Base-by-base conservation (phyloP, 2,113 vertebrate species). In the Hemicordylus capensis region DNA sequence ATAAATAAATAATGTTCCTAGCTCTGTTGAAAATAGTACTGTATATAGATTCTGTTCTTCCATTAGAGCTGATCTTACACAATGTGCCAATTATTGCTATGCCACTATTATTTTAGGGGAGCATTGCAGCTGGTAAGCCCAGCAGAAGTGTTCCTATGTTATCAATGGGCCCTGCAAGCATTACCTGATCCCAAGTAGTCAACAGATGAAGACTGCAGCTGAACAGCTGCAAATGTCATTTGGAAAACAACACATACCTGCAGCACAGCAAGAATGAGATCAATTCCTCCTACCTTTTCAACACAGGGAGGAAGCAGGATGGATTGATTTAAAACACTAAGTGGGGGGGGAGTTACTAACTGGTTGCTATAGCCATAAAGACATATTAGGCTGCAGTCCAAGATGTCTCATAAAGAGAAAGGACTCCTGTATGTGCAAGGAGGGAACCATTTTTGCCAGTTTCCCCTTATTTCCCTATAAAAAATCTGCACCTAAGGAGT, bases 51-150 rank as follows among this genome's bases (percentile, higher is more conserved):
- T 64, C 20, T 26, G 66, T 0, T 46, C 24, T n/a, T 51, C 56
- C 48, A 31, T 14, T 85, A 88, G 64, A 78, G 51, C 44, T 20
- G 63, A 79, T 46, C 0, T 15, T 24, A 24, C 74, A 54, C 85
- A 89, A 88, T 0, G 1, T 24, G 39, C 28, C 73, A 6, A 37
- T 85, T 83, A 87, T 58, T 75, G 82, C 77, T 3, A 85, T 85
- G 7, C 22, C 14, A 63, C 1, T 34, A 34, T 58, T 26, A 39
- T 61, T 91, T 85, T 76, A 73, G 82, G 31, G 14, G 87, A 54
- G 73, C 77, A 66, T 0, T 48, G 89, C 84, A 92, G 85, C 77
- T 84, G 87, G 54, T 19, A 79, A 83, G 42, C 1, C 42, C 70
- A 54, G 44, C 42, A 48, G 75, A 69, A 2, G 5, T 7, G 34